Percentiles rank a stretch among this genome's conserved stretches.
Conservation (phyloP, 2,797 vertebrate species). For the Dromococcyx pavoninus region DNA sequence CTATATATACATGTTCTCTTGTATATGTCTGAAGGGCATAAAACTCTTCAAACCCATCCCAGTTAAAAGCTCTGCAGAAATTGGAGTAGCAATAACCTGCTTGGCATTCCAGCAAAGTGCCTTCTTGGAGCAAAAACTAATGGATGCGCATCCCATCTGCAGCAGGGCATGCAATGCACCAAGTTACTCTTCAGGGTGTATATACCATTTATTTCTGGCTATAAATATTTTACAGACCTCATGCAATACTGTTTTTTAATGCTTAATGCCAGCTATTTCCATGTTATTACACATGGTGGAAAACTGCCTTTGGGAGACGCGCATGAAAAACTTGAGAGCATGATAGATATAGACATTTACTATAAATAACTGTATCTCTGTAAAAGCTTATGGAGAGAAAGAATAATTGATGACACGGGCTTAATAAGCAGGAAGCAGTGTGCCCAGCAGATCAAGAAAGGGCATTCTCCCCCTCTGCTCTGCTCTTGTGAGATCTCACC, state of each 20-base stretch:
- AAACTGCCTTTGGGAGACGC: not conserved
- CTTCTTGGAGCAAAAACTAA: not conserved
- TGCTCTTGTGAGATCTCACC: too few relatives aligned
- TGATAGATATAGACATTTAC: not conserved
- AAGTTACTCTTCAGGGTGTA: not conserved
- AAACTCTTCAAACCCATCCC: not conserved
- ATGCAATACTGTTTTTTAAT: not conserved
- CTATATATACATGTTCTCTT: not conserved
- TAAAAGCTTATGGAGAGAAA: not conserved
- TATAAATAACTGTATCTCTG: not conserved
- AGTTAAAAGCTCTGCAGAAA: not conserved
- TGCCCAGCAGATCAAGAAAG: too few relatives aligned
- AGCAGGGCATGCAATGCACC: not conserved
- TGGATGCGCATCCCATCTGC: not conserved
- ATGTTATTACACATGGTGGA: not conserved
- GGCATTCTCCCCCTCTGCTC: too few relatives aligned
- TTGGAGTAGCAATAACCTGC: not conserved
- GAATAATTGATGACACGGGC: not conserved
- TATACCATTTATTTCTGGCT: not conserved
- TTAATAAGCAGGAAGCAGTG: not conserved
- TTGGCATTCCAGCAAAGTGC: not conserved
- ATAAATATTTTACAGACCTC: not conserved
- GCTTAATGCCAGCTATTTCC: not conserved
- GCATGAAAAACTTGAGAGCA: not conserved
- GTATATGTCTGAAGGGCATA: not conserved